A percentile compares a stretch with the other conserved stretches of the same genome.
Evolutionary conservation across 2,888 invertebrate species (phyloP).

Genomic region (Habroteleia sp.): DNA sequence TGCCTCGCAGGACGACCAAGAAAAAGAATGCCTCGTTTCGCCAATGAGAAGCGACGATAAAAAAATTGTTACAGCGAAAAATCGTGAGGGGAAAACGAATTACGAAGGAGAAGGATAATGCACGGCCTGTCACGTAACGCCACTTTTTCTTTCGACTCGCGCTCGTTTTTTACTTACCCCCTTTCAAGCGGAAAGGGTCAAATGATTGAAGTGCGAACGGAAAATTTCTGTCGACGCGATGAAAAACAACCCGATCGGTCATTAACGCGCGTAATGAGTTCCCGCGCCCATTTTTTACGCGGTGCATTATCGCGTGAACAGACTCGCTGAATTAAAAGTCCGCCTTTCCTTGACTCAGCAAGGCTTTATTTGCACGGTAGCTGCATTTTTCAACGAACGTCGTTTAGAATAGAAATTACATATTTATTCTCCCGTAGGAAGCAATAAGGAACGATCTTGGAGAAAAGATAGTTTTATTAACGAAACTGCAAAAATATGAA

Average conservation of each 20-base stretch:
- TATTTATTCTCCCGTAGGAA: conserved; percentile 43
- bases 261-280: conserved; percentile 49
- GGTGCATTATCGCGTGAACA: conserved; percentile 15
- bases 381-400: conserved; percentile 41
- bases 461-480: conserved; percentile 35
- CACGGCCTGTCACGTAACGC: conserved; percentile 28
- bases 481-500: conserved; percentile 20
- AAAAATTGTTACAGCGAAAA: conserved; percentile 59
- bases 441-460: conserved; percentile 33
- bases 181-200: conserved; percentile 33
- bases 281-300: conserved; percentile 24
- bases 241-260: conserved; percentile 37
- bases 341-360: neutral
- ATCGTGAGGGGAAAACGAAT: conserved; percentile 60
- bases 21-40: conserved; percentile 39
- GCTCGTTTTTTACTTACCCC: conserved; percentile 38
- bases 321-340: conserved; percentile 33
- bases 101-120: conserved; percentile 32
- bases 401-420: conserved; percentile 48
- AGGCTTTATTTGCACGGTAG: conserved; percentile 24
- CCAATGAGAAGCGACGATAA: conserved; percentile 51
- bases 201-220: conserved; percentile 35
- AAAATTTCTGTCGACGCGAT: conserved; percentile 28
- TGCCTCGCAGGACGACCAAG: conserved; percentile 13
- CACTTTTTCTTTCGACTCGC: conserved; percentile 51